Conservation (phyloP, 2,797 vertebrate species). For the Helostoma temminkii region DNA sequence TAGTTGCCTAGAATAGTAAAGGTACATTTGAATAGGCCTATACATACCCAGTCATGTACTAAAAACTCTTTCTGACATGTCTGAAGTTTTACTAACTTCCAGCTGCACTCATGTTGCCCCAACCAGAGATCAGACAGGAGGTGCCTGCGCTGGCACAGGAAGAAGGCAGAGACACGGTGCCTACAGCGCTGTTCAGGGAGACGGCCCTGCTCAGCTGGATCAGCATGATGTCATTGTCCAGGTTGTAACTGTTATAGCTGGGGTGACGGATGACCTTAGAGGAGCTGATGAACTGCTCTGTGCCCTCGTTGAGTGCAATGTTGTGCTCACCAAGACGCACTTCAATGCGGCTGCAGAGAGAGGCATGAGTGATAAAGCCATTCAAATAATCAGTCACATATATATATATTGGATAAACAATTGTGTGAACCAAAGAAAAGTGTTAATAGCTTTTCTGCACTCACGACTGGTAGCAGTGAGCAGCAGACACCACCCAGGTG, state of each 20-base stretch:
- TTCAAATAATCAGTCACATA: too few species aligned
- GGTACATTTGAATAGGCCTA: background rate
- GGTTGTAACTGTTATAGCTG: slow-evolving; percentile 71
- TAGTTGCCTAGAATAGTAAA: slow-evolving; percentile 58
- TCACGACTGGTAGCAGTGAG: slow-evolving; percentile 85
- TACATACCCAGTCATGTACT: background rate
- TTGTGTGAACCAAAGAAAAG: background rate
- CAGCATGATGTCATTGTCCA: slow-evolving; percentile 87
- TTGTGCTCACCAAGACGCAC: slow-evolving; percentile 85
- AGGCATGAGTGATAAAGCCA: too few species aligned
- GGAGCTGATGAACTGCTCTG: slow-evolving; percentile 80
- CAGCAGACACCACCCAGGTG: slow-evolving; percentile 84
- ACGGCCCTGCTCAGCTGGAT: slow-evolving; percentile 79
- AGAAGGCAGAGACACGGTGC: slow-evolving; percentile 74
- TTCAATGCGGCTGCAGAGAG: slow-evolving; percentile 77
- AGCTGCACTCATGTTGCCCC: slow-evolving; percentile 86
- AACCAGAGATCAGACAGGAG: slow-evolving; percentile 88
- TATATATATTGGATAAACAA: too few species aligned
- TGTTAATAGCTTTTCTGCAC: slow-evolving; percentile 24
- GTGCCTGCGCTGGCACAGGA: slow-evolving; percentile 72
- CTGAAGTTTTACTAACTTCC: slow-evolving; percentile 82
- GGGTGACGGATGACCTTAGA: slow-evolving; percentile 79
- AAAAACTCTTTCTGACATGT: background rate
- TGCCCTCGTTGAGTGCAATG: slow-evolving; percentile 69
- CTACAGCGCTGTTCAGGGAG: slow-evolving; percentile 61